These are phyloP conservation scores for Ceratotherium simum DNA, from an alignment of 2,113 vertebrate genomes.

Conservation along the genomic window DNA sequence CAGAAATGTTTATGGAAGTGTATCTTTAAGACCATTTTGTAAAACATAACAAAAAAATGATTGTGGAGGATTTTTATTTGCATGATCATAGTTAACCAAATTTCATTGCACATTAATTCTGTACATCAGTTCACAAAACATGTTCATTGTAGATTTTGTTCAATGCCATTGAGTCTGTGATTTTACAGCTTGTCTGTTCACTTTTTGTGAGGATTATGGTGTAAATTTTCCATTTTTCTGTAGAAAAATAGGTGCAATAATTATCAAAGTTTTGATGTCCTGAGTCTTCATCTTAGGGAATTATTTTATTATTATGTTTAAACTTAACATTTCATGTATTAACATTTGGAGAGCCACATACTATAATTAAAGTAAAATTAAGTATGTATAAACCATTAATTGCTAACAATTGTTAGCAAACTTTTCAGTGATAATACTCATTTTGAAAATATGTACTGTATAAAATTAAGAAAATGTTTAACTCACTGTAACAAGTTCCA, in stretches of 20 bases:
- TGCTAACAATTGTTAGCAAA: constrained; percentile 86
- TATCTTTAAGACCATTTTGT: constrained; percentile 88
- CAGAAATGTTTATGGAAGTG: constrained; percentile 87
- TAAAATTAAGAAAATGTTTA: constrained; percentile 85
- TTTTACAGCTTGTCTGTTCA: constrained; percentile 84
- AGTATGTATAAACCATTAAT: constrained; percentile 84
- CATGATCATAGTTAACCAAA: constrained; percentile 84
- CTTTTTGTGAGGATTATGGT: constrained; percentile 84
- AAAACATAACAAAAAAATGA: constrained; percentile 84
- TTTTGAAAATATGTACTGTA: constrained; percentile 87
- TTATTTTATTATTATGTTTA: constrained; percentile 82
- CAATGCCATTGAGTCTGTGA: constrained; percentile 83
- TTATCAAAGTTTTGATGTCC: constrained; percentile 83
- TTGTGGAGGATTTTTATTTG: constrained; percentile 86
- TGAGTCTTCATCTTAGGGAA: constrained; percentile 76
- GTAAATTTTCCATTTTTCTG: constrained; percentile 83
- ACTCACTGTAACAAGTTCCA: constrained; percentile 84
- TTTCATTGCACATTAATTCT: constrained; percentile 82
- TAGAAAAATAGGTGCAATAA: constrained; percentile 85
- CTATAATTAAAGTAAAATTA: constrained; percentile 85
- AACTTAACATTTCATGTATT: constrained; percentile 86
- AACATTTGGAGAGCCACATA: constrained; percentile 85
- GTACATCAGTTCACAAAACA: constrained; percentile 81
- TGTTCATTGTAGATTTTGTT: constrained; percentile 83
- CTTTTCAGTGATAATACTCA: constrained; percentile 84